Evolutionary conservation across 2,888 invertebrate genomes (phyloP).

Genomic region (Myathropa florea): DNA sequence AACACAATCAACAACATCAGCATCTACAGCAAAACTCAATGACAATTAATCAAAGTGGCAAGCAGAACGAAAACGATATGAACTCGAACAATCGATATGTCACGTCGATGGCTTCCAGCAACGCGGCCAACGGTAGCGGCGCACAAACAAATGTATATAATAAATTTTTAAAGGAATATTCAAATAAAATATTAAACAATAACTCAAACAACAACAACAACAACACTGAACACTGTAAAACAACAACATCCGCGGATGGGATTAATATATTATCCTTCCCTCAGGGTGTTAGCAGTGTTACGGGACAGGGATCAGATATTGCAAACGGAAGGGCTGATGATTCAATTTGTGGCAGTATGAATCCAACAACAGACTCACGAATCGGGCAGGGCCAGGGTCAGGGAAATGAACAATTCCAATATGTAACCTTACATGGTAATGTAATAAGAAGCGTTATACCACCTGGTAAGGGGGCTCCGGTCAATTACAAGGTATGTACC

Average conservation of each 20-base stretch:
- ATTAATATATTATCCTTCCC: conserved; percentile 52
- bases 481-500: conserved; percentile 78
- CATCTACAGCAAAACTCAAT: conserved; percentile 72
- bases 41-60: conserved; percentile 72
- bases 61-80: conserved; percentile 79
- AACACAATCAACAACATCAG: conserved; percentile 50
- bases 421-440: conserved; percentile 80
- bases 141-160: conserved; percentile 75
- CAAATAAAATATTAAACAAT: conserved; percentile 74
- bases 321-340: conserved; percentile 55
- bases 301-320: conserved; percentile 59
- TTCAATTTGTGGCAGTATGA: conserved; percentile 70
- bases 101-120: conserved; percentile 38
- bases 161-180: conserved; percentile 79
- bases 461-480: conserved; percentile 79
- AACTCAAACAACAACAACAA: conserved; percentile 62
- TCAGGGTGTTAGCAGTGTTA: conserved; percentile 62
- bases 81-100: conserved; percentile 78
- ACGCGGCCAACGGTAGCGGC: conserved; percentile 36
- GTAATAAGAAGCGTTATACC: conserved; percentile 80
- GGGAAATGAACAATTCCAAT: conserved; percentile 78
- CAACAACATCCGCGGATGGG: conserved; percentile 64
- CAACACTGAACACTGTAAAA: conserved; percentile 62
- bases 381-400: conserved; percentile 38
- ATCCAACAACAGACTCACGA: conserved; percentile 54